Evolutionary conservation across 2,888 invertebrate species (phyloP).

Genomic region (Xylophagus ater): DNA sequence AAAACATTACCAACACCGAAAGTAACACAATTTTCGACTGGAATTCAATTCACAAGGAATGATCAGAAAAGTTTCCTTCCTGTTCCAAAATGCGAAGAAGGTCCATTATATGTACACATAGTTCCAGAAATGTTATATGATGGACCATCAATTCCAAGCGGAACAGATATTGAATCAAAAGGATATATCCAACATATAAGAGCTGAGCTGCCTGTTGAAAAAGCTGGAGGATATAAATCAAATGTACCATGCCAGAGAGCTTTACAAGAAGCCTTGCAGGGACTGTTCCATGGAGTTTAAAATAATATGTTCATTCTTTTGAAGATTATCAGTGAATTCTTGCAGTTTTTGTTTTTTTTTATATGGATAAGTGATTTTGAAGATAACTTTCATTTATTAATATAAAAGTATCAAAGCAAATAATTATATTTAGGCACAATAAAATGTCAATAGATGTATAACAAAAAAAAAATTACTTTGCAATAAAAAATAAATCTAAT

Average conservation of each 20-base stretch:
- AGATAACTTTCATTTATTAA: too few relatives aligned
- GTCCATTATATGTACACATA: constrained; percentile 61
- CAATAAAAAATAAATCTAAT: too few relatives aligned
- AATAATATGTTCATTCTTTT: too few relatives aligned
- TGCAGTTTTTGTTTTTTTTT: too few relatives aligned
- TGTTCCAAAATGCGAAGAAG: constrained; percentile 63
- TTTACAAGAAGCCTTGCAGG: constrained; percentile 76
- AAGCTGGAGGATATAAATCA: constrained; percentile 79
- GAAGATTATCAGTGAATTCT: too few relatives aligned
- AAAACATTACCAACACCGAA: constrained; percentile 34
- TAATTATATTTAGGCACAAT: too few relatives aligned
- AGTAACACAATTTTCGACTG: constrained; percentile 69
- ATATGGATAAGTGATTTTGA: too few relatives aligned
- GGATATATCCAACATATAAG: constrained; percentile 70
- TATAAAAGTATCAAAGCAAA: too few relatives aligned
- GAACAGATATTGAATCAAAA: constrained; percentile 48
- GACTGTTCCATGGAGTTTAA: constrained; percentile 41
- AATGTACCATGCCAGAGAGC: constrained; percentile 75
- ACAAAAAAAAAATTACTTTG: too few relatives aligned
- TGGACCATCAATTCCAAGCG: constrained; percentile 62
- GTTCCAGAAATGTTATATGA: constrained; percentile 47
- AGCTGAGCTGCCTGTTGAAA: constrained; percentile 58
- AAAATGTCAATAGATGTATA: too few relatives aligned
- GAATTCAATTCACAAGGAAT: constrained; percentile 67
- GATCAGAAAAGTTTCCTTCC: constrained; percentile 51